Percentiles rank a stretch among this genome's conserved stretches.
phyloP scores from a whole-genome alignment of 2,113 vertebrate species.

The Istiophorus platypterus region DNA sequence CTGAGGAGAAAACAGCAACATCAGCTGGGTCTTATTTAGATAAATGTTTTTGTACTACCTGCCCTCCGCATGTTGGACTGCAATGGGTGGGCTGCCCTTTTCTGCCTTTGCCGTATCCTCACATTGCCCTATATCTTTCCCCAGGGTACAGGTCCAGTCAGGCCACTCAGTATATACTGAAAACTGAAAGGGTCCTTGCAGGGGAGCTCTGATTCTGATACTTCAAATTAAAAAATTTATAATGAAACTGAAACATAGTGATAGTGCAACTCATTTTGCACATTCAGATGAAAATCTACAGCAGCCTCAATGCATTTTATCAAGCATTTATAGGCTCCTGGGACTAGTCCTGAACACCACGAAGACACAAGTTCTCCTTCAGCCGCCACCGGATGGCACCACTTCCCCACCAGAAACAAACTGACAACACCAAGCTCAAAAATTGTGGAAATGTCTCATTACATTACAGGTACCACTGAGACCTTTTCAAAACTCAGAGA shows the following conservation, averaged over 20 bases:
- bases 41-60: no score
- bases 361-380: background rate
- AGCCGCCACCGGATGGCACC: background rate
- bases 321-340: background rate
- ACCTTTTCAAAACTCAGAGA: background rate
- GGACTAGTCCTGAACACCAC: background rate
- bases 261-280: background rate
- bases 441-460: background rate
- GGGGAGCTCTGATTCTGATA: background rate
- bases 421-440: background rate
- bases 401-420: background rate
- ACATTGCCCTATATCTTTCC: slow-evolving; percentile 32
- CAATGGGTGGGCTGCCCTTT: slow-evolving; percentile 74
- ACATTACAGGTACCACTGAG: background rate
- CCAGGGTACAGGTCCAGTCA: background rate
- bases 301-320: background rate
- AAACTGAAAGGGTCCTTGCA: slow-evolving; percentile 14
- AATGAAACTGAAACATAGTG: background rate
- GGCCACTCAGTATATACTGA: background rate
- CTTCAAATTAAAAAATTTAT: slow-evolving; percentile 1
- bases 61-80: slow-evolving; percentile 77
- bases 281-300: background rate
- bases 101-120: slow-evolving; percentile 53
- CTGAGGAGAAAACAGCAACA: no score
- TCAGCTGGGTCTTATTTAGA: no score